A percentile compares a stretch with the other conserved stretches of the same genome.
Evolutionary conservation across 2,113 vertebrate species (phyloP).

Genomic region (Halichoeres trimaculatus): DNA sequence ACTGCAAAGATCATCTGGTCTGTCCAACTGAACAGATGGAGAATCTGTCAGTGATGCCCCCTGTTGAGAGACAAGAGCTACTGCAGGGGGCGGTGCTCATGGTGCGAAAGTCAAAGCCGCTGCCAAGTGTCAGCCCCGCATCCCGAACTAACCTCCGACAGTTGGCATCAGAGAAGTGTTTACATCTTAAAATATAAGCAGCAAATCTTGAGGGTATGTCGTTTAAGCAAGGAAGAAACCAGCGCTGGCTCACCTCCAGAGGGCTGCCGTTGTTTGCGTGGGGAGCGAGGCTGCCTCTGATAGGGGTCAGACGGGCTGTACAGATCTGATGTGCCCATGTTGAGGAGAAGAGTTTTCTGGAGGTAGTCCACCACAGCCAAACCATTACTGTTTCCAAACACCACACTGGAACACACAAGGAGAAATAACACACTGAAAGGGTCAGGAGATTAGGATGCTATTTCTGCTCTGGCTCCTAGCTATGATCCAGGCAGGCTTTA

Average conservation of each 20-base stretch:
- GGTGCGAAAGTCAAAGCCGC: constrained; percentile 32
- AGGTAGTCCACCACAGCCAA: constrained; percentile 97
- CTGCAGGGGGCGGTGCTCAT: constrained; percentile 57
- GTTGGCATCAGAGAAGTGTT: too few species aligned
- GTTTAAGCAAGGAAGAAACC: too few species aligned
- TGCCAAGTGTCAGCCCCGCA: constrained; percentile 60
- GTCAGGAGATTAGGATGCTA: not conserved
- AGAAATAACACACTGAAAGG: not conserved
- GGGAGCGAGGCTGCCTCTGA: constrained; percentile 92
- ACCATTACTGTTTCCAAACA: constrained; percentile 95
- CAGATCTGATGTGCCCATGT: constrained; percentile 91
- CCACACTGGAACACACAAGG: constrained; percentile 85
- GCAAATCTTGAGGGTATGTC: not conserved
- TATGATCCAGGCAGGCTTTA: not conserved
- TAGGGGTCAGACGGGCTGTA: constrained; percentile 93
- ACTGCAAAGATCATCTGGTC: constrained; percentile 16
- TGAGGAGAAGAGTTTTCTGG: constrained; percentile 94
- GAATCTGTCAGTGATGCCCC: constrained; percentile 61
- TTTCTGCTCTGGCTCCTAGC: not conserved
- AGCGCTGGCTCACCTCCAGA: constrained; percentile 89
- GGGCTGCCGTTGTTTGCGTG: constrained; percentile 91
- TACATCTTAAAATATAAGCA: not conserved
- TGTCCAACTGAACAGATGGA: constrained; percentile 73
- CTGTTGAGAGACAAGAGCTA: constrained; percentile 65
- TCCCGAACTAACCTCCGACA: constrained; percentile 21